These are phyloP conservation scores for Bombus pyrosoma DNA, from an alignment of 1,140 invertebrate species.

Conservation along the genomic window DNA sequence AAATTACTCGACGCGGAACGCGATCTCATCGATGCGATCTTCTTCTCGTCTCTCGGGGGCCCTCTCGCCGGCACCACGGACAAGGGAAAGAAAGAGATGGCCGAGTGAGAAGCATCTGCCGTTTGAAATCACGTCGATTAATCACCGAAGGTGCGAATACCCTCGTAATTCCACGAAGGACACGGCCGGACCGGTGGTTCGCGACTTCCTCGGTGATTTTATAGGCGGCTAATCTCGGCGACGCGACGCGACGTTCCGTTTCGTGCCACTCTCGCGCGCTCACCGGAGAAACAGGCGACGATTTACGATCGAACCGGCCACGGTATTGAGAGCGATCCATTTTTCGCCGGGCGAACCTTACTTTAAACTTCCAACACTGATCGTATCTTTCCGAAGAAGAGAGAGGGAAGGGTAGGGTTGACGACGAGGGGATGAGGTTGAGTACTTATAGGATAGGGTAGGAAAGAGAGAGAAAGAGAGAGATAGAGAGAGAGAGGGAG, in stretches of 20 bases:
- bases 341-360: slow-evolving; percentile 33
- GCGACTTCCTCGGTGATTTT: slow-evolving; percentile 50
- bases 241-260: slow-evolving; percentile 36
- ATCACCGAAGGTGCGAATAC: slow-evolving; percentile 43
- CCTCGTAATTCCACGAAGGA: slow-evolving; percentile 56
- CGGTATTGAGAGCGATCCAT: slow-evolving; percentile 49
- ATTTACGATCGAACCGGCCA: slow-evolving; percentile 43
- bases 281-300: neutral
- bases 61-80: too few species aligned
- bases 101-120: slow-evolving; percentile 19
- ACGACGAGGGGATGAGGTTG: neutral
- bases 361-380: slow-evolving; percentile 20
- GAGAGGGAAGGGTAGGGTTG: neutral
- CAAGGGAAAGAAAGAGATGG: neutral
- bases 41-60: too few species aligned
- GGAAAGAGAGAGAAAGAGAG: neutral
- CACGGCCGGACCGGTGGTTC: slow-evolving; percentile 39
- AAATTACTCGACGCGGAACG: slow-evolving; percentile 38
- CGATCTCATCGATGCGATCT: slow-evolving; percentile 45
- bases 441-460: neutral
- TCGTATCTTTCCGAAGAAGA: slow-evolving; percentile 24
- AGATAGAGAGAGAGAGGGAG: too few species aligned
- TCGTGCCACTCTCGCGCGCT: slow-evolving; percentile 29
- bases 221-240: slow-evolving; percentile 49
- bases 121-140: slow-evolving; percentile 49